Evolutionary conservation across 2,888 invertebrate genomes (phyloP).

Genomic region (Pristionchus exspectatus): DNA sequence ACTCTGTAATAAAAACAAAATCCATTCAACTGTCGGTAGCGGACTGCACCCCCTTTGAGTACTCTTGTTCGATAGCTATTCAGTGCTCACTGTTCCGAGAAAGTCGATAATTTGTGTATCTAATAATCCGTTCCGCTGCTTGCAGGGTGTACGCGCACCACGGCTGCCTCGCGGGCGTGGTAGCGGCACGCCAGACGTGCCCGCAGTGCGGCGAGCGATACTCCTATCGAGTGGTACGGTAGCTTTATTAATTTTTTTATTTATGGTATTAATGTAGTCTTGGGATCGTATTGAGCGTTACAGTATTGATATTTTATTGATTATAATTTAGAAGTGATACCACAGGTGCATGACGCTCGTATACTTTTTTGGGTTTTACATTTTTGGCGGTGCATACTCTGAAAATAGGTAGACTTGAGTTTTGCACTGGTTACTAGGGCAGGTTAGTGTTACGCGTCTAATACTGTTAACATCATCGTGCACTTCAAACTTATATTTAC

Average conservation of each 20-base stretch:
- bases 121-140: background rate
- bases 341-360: too few relatives aligned
- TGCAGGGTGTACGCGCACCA: constrained; percentile 44
- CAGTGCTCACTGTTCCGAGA: too few relatives aligned
- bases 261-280: background rate
- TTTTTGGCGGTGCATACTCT: background rate
- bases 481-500: too few relatives aligned
- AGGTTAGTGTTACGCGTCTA: too few relatives aligned
- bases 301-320: background rate
- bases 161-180: constrained; percentile 34
- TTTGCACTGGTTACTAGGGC: background rate
- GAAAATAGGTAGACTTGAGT: background rate
- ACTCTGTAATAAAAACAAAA: too few relatives aligned
- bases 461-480: too few relatives aligned
- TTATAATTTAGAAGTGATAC: background rate
- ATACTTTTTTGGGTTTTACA: too few relatives aligned
- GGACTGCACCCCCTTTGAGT: too few relatives aligned
- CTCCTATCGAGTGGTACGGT: constrained; percentile 42
- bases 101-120: too few relatives aligned
- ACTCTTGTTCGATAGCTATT: too few relatives aligned
- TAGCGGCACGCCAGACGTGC: background rate
- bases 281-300: background rate
- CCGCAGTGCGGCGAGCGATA: constrained; percentile 46
- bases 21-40: too few relatives aligned
- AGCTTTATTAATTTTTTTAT: background rate